Evolutionary conservation across 1,140 invertebrate genomes (phyloP).

Genomic region (Chlorops oryzae): DNA sequence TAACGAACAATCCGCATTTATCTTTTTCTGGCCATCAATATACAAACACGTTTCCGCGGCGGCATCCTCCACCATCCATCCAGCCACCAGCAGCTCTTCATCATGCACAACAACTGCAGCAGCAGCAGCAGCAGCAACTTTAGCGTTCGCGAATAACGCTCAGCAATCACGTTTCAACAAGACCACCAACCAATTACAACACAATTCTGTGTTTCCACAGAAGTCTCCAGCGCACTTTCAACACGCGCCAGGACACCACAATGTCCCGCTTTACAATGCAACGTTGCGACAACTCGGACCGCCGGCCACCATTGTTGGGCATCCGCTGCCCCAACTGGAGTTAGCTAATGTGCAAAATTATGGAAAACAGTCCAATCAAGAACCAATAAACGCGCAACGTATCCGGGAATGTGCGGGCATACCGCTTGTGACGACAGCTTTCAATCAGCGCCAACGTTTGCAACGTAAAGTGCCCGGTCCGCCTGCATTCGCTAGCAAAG

Average conservation of each 20-base stretch:
- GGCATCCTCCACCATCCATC: not conserved
- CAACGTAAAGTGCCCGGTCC: slow-evolving; percentile 22
- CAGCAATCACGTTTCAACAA: too few relatives aligned
- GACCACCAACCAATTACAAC: too few relatives aligned
- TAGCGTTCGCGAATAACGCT: too few relatives aligned
- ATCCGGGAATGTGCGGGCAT: slow-evolving; percentile 58
- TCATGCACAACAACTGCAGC: not conserved
- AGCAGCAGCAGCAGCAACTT: not conserved
- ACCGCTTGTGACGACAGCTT: slow-evolving; percentile 62
- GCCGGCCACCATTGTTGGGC: slow-evolving; percentile 13
- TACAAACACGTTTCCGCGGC: too few relatives aligned
- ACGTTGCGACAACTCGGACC: not conserved
- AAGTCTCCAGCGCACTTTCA: too few relatives aligned
- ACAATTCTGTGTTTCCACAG: too few relatives aligned
- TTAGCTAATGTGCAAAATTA: too few relatives aligned
- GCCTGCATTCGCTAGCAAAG: not conserved
- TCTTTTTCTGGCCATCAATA: not conserved
- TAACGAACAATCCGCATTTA: not conserved
- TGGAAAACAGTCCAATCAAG: too few relatives aligned
- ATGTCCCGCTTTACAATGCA: slow-evolving; percentile 12
- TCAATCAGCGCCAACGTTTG: slow-evolving; percentile 34
- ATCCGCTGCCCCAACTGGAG: slow-evolving; percentile 18
- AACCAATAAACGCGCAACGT: slow-evolving; percentile 42
- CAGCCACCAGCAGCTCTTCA: not conserved
- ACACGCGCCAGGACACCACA: slow-evolving; percentile 7